phyloP scores from a whole-genome alignment of 2,797 vertebrate species.

The Mormyrops boulengeri region DNA sequence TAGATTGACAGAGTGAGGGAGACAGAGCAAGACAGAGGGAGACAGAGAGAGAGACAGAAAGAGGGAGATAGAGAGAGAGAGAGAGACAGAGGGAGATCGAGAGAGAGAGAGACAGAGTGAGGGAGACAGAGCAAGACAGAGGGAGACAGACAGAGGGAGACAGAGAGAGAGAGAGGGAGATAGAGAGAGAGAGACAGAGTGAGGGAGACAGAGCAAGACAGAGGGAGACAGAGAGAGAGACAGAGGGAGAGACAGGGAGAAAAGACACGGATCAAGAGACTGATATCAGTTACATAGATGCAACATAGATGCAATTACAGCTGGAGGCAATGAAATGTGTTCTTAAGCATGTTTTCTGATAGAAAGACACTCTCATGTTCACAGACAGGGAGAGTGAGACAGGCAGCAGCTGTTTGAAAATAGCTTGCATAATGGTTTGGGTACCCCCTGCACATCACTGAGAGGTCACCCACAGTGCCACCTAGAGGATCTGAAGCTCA shows the following conservation, averaged over 20 bases:
- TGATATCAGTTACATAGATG: slow-evolving; percentile 47
- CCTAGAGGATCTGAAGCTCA: not conserved
- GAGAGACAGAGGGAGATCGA: no score
- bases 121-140: not conserved
- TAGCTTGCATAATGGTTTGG: not conserved
- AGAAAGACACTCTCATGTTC: slow-evolving; percentile 34
- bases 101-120: no score
- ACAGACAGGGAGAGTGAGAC: not conserved
- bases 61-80: no score
- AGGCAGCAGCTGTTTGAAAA: not conserved
- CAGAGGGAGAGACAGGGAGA: not conserved
- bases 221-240: slow-evolving; percentile 15
- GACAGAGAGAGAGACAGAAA: not conserved
- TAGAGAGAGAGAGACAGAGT: not conserved
- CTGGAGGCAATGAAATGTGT: slow-evolving; percentile 43
- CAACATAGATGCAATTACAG: not conserved
- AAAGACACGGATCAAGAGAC: slow-evolving; percentile 16
- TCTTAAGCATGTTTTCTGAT: slow-evolving; percentile 51
- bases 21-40: not conserved
- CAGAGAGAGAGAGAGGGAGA: not conserved
- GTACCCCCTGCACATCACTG: no score
- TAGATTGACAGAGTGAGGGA: no score
- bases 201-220: not conserved
- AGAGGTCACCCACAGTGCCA: not conserved
- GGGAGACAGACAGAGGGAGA: not conserved